Evolutionary conservation across 2,888 invertebrate genomes (phyloP).

Genomic region (Chymomyza fuscimana): DNA sequence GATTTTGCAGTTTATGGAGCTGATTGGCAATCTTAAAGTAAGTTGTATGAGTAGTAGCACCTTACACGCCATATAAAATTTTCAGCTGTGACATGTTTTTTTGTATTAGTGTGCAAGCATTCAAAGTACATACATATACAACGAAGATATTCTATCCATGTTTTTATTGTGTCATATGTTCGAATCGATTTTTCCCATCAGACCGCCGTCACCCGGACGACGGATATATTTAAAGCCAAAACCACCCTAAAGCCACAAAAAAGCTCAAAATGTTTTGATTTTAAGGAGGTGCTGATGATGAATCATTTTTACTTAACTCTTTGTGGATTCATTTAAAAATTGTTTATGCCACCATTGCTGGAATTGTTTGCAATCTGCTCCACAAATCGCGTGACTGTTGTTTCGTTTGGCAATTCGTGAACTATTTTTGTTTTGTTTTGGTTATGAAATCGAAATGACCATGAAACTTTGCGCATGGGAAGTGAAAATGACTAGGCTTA

Average conservation of each 20-base stretch:
- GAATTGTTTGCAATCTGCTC: not conserved
- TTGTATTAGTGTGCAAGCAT: not conserved
- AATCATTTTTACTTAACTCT: constrained; percentile 9
- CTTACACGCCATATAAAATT: not conserved
- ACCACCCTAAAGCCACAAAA: not conserved
- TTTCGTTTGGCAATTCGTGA: constrained; percentile 25
- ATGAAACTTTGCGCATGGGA: constrained; percentile 20
- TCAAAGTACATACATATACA: no score
- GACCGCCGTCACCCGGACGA: not conserved
- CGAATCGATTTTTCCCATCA: constrained; percentile 55
- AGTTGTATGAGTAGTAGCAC: constrained; percentile 34
- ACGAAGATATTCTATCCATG: not conserved
- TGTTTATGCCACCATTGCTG: not conserved
- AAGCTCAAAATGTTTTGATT: constrained; percentile 27
- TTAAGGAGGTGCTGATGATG: constrained; percentile 11
- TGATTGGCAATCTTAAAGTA: constrained; percentile 87
- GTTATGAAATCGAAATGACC: constrained; percentile 20
- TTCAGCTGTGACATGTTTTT: not conserved
- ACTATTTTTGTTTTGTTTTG: constrained; percentile 27
- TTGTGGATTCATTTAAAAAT: not conserved
- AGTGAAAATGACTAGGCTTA: no score
- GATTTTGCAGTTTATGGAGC: constrained; percentile 84
- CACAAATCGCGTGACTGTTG: constrained; percentile 43
- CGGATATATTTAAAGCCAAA: not conserved
- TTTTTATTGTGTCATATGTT: constrained; percentile 12